These are phyloP conservation scores for Nothoprocta pentlandii DNA, from an alignment of 2,113 vertebrate genomes.

Conservation along the genomic window DNA sequence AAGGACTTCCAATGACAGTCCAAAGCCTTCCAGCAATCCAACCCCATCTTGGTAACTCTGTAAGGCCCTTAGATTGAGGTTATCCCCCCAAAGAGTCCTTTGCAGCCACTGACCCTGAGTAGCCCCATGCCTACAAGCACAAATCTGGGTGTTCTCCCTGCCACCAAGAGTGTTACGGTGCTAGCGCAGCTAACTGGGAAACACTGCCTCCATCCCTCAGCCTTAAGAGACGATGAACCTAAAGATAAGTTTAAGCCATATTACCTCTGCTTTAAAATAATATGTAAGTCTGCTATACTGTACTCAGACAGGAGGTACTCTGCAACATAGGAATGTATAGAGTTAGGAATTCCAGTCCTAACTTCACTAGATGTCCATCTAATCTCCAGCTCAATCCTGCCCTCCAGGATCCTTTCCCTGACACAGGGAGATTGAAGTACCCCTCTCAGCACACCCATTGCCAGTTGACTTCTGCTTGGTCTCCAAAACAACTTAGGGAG, in stretches of 20 bases:
- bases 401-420: background rate
- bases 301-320: background rate
- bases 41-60: background rate
- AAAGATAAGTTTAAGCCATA: background rate
- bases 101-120: background rate
- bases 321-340: too few species aligned
- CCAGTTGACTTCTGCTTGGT: background rate
- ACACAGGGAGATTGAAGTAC: background rate
- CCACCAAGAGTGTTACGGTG: background rate
- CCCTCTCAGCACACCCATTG: background rate
- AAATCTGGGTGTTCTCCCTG: background rate
- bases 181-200: background rate
- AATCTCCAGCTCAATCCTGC: background rate
- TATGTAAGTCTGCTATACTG: background rate
- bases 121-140: background rate
- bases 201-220: fast-evolving
- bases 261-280: too few species aligned
- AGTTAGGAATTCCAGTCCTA: background rate
- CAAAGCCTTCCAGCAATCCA: background rate
- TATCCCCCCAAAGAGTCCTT: background rate
- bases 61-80: background rate
- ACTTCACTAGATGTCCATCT: background rate
- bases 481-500: background rate
- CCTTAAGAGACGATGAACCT: background rate
- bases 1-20: background rate